Conservation (phyloP, 2,113 vertebrate genomes). For the Stomatorhinus ivindoensis region DNA sequence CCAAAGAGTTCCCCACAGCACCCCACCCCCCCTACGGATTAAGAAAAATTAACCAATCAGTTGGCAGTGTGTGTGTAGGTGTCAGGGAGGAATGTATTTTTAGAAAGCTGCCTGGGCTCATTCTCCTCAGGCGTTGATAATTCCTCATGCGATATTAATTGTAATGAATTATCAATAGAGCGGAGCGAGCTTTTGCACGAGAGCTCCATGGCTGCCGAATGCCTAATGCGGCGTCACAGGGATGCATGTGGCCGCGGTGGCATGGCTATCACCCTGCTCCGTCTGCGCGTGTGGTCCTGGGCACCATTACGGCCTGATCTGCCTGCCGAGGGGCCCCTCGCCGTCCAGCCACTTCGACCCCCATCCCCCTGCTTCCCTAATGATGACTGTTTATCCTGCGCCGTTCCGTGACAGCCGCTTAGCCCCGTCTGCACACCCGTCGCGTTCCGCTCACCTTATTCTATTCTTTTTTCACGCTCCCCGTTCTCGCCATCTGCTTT, state of each 20-base stretch:
- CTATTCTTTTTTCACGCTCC: neutral
- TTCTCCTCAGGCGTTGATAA: slow-evolving; percentile 25
- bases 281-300: slow-evolving; percentile 21
- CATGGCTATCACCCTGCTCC: slow-evolving; percentile 2
- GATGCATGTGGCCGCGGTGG: neutral
- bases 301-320: slow-evolving; percentile 7
- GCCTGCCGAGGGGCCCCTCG: slow-evolving; percentile 1
- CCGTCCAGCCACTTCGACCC: slow-evolving; percentile 4
- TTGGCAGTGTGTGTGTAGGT: neutral
- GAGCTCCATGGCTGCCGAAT: slow-evolving; percentile 19
- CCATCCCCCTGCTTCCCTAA: slow-evolving; percentile 16
- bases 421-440: neutral
- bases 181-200: slow-evolving; percentile 12
- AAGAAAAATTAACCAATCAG: neutral
- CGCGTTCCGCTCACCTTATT: neutral
- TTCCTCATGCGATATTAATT: slow-evolving; percentile 25
- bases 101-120: neutral
- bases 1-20: neutral
- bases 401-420: neutral
- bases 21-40: neutral
- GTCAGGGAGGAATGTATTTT: slow-evolving; percentile 12
- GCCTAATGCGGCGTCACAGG: slow-evolving; percentile 10
- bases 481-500: neutral
- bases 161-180: slow-evolving; percentile 28
- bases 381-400: slow-evolving; percentile 7